These are phyloP conservation scores for Argyrosomus regius DNA, from an alignment of 2,797 vertebrate genomes.

Conservation along the genomic window DNA sequence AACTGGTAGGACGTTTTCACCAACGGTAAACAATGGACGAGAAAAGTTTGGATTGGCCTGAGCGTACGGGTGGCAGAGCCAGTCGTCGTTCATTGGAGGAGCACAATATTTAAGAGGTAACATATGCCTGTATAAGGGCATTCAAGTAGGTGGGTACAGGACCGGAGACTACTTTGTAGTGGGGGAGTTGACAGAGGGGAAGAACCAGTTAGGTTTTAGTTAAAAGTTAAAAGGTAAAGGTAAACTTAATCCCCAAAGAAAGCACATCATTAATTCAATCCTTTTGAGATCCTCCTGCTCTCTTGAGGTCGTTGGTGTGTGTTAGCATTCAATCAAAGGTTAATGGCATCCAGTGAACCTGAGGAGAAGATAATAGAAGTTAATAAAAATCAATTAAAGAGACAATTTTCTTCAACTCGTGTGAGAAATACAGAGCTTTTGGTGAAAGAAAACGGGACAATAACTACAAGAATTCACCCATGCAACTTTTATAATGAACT, in stretches of 20 bases:
- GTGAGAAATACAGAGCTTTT: conserved; percentile 45
- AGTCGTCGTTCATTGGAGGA: too few species aligned
- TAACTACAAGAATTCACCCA: neutral
- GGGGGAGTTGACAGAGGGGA: neutral
- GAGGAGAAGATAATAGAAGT: conserved; percentile 46
- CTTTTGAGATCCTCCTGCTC: conserved; percentile 13
- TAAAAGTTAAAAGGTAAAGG: neutral
- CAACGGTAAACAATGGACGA: too few species aligned
- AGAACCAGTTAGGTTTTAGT: conserved; percentile 4
- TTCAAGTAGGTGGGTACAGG: too few species aligned
- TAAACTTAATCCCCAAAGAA: conserved; percentile 29
- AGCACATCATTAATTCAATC: conserved; percentile 37
- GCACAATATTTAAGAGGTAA: too few species aligned
- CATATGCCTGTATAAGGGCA: too few species aligned
- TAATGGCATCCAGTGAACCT: conserved; percentile 38
- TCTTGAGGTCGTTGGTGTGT: conserved; percentile 36
- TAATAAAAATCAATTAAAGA: conserved; percentile 63
- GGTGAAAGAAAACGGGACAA: neutral
- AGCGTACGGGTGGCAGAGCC: too few species aligned
- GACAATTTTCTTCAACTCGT: conserved; percentile 40
- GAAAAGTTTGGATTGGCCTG: too few species aligned
- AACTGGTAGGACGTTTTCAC: too few species aligned
- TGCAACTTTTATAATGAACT: neutral
- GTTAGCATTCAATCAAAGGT: conserved; percentile 51
- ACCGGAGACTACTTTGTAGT: too few species aligned